Percentiles rank a stretch among this genome's conserved stretches.
Evolutionary conservation across 2,113 vertebrate genomes (phyloP).

Genomic region (Bambusicola thoracicus): DNA sequence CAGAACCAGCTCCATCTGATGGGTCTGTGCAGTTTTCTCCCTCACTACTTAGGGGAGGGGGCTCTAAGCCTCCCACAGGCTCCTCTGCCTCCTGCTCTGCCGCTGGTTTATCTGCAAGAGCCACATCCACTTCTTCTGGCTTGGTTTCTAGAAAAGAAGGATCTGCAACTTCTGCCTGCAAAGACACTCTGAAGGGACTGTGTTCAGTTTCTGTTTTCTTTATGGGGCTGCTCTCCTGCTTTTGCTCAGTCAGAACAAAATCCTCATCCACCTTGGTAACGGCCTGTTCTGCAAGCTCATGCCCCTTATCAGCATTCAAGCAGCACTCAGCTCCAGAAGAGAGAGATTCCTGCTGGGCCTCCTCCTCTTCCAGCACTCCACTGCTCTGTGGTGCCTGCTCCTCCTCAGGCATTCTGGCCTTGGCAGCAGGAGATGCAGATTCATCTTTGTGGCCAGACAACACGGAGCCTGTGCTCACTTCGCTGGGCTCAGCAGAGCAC

Average conservation of each 20-base stretch:
- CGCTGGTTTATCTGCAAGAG: background rate
- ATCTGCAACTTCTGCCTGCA: background rate
- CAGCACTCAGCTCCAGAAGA: background rate
- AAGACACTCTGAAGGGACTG: background rate
- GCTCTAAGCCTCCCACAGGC: background rate
- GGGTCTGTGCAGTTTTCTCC: background rate
- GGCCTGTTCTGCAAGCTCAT: background rate
- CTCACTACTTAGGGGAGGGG: slow-evolving; percentile 40
- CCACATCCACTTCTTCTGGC: background rate
- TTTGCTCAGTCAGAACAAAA: background rate
- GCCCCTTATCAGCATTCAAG: background rate
- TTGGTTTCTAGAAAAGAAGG: background rate
- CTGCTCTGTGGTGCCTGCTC: background rate
- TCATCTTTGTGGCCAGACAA: background rate
- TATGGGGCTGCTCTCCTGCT: background rate
- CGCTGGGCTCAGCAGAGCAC: background rate
- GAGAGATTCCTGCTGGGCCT: background rate
- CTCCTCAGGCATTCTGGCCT: background rate
- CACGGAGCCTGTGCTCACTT: background rate
- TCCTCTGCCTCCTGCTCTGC: background rate
- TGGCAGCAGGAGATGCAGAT: background rate
- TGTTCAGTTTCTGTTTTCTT: background rate
- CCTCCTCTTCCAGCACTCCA: slow-evolving; percentile 46
- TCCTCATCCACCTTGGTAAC: background rate
- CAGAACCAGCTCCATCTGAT: fast-evolving